Base-by-base conservation (phyloP, 2,888 invertebrate species). In the Drosophila ezoana region DNA sequence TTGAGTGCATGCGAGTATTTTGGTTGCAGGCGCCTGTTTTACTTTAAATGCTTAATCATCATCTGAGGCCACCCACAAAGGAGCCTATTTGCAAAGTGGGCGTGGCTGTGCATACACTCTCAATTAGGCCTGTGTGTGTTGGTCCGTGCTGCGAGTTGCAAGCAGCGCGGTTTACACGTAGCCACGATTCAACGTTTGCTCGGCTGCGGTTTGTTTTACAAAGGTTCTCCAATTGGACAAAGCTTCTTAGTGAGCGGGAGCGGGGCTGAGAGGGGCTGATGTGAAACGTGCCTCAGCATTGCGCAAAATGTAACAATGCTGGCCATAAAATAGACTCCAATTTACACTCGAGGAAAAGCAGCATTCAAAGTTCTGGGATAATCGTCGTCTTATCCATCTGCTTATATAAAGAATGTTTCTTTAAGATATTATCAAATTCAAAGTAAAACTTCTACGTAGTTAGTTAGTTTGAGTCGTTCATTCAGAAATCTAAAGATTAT, bases 31-130 rank as follows among this genome's bases (percentile, higher is more conserved):
- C 52, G 47, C 44, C 49, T 87, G 82, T 62, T 67, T 64, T 54
- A 63, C 63, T 66, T 70, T 52, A 77, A 83, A 72, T 20, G 37
- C 69, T 64, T 77, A 83, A 89, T 89, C 88, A 87, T 20, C 45
- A 20, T 38, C 44, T 40, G 58, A 48, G n/a, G 45, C 43, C 67
- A 57, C 44, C 60, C 48, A 43, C 41, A 66, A 41, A 35, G 51
- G 35, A 35, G 38, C 40, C 61, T 4, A 64, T 71, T 71, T 70
- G 87, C 54, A 63, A 75, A 86, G 81, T 80, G 84, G 89, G 88
- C 76, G 76, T 73, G 68, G 53, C 64, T 16, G 23, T 54, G 63
- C 74, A 57, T 65, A 76, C 51, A 71, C 62, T 40, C 71, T 77
- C 89, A 83, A 88, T 88, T 83, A 80, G 87, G 71, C 76, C 60